Base-by-base conservation (phyloP, 2,113 vertebrate genomes). In the Phainopepla nitens region DNA sequence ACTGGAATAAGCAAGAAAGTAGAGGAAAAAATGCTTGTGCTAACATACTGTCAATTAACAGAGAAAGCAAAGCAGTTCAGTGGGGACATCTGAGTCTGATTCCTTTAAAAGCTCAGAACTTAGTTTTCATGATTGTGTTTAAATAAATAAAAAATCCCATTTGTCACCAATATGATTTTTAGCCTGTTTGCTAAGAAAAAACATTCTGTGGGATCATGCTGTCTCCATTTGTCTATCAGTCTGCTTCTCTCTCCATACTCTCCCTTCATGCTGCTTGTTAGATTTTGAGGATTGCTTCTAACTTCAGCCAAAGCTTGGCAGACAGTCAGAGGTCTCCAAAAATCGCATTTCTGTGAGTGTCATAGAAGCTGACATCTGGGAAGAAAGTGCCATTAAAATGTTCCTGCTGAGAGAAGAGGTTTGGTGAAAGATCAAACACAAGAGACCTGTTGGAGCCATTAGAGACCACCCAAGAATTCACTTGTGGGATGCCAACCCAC, bases 291-390 rank as follows among this genome's bases (percentile, higher is more conserved):
- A 65, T 54, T 53, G 25, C 45, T 82, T 90, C 50, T 77, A 77
- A 77, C 87, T 93, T 85, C 88, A 95, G 85, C 92, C 94, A 96
- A 87, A 79, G 75, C 36, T 61, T 93, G 85, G 96, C 82, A 96
- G 92, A 62, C 75, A 92, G 71, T 86, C 92, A 93, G 90, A 94
- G 85, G 94, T 90, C 95, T 86, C 88, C 12, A 93, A 92, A 95
- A 93, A 88, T 54, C 61, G 51, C 79, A 90, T 70, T 95, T 92
- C 66, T 77, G 68, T 9, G 57, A 93, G 82, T 58, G 85, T 44
- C 88, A 90, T 53, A 61, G 11, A 53, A 80, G 50, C 50, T 0
- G 1, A 70, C 90, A 93, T 39, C 82, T 80, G 82, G 62, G 71
- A 83, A 90, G 71, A 86, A 88, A 88, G n/a, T 24, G n/a, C 53